These are phyloP conservation scores for Megaceryle maxima DNA, from an alignment of 2,113 vertebrate species.

Conservation along the genomic window DNA sequence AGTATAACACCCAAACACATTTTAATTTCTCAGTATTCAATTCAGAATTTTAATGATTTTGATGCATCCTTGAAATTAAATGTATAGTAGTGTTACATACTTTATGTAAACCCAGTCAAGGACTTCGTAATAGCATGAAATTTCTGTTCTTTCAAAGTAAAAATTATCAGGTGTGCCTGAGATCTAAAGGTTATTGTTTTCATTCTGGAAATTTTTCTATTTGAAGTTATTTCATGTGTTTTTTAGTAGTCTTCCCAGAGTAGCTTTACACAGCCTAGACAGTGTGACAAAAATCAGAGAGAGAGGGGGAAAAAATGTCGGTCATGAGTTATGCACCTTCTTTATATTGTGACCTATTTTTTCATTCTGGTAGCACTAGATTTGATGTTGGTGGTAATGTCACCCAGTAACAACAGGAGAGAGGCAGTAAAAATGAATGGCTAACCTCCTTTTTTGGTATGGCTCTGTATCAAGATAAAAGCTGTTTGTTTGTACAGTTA, in stretches of 20 bases:
- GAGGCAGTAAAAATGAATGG: not conserved
- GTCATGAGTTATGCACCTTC: accelerated
- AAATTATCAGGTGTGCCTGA: not conserved
- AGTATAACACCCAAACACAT: not conserved
- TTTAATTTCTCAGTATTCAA: not conserved
- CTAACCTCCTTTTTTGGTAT: not conserved
- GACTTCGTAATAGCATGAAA: not conserved
- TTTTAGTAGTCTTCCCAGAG: not conserved
- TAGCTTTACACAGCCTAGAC: not conserved
- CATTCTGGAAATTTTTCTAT: not conserved
- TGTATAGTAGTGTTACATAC: not conserved
- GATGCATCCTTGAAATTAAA: not conserved
- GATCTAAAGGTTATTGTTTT: not conserved
- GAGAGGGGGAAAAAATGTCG: not conserved
- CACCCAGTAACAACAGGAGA: not conserved
- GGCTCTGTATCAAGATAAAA: not conserved
- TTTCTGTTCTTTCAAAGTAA: not conserved
- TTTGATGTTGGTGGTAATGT: not conserved
- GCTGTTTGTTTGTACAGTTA: not conserved
- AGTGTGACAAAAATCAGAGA: not conserved
- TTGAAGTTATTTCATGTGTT: not conserved
- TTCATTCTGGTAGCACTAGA: not conserved
- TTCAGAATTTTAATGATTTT: not conserved
- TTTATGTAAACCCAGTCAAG: not conserved
- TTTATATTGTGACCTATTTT: not conserved